phyloP scores from a whole-genome alignment of 2,113 vertebrate genomes.

The Syngnathus floridae region DNA sequence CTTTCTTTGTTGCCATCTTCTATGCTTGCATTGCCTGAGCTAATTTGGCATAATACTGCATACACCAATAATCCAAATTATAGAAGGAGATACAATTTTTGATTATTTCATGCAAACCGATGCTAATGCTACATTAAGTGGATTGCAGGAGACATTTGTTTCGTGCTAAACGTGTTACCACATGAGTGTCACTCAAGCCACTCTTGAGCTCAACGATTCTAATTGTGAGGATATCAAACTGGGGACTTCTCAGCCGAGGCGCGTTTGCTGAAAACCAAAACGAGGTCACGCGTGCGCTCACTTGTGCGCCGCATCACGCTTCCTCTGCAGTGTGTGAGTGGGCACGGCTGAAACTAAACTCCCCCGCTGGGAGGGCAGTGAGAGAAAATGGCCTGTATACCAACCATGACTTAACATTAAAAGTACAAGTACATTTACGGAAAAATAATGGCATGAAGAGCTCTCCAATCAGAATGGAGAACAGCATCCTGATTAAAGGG shows the following conservation, averaged over 20 bases:
- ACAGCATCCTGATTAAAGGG: not conserved
- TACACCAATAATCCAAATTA: not conserved
- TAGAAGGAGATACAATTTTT: not conserved
- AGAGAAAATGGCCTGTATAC: not conserved
- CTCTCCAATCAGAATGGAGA: not conserved
- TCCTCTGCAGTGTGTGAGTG: conserved; percentile 26
- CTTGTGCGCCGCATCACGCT: not conserved
- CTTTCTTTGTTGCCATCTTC: not conserved
- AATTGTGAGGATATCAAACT: not conserved
- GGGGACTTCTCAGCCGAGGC: not conserved
- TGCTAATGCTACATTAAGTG: not conserved
- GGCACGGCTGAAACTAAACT: conserved; percentile 18
- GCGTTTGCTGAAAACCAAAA: not conserved
- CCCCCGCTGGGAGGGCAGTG: conserved; percentile 6
- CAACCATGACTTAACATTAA: not conserved
- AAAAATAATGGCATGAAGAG: not conserved
- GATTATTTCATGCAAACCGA: not conserved
- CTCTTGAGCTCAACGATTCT: not conserved
- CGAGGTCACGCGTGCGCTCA: not conserved
- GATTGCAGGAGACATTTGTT: not conserved
- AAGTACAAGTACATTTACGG: not conserved
- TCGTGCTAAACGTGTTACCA: no score
- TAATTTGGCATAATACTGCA: not conserved
- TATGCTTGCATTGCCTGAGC: not conserved
- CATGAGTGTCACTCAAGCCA: not conserved